Evolutionary conservation across 2,113 vertebrate species (phyloP).

Genomic region (Ciconia maguari): DNA sequence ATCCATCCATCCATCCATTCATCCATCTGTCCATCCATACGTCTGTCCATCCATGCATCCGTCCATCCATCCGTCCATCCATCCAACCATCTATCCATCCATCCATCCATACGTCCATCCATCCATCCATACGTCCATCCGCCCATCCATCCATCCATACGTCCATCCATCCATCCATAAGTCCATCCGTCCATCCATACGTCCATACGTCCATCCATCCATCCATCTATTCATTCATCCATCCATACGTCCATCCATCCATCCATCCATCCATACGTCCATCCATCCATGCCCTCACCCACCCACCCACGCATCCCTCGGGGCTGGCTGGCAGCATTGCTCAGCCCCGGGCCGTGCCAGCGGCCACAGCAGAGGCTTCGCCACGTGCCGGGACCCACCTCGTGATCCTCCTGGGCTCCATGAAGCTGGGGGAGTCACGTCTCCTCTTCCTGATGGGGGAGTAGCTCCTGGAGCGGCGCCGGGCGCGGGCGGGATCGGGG

Average conservation of each 20-base stretch:
- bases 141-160: accelerated
- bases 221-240: accelerated
- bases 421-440: constrained; percentile 96
- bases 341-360: accelerated
- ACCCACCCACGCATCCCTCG: accelerated
- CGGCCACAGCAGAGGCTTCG: neutral
- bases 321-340: neutral
- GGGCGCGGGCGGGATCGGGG: constrained; percentile 79
- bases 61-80: no score
- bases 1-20: accelerated
- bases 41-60: accelerated
- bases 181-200: no score
- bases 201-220: accelerated
- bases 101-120: accelerated
- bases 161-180: accelerated
- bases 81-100: accelerated
- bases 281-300: no score
- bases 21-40: accelerated
- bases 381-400: constrained; percentile 69
- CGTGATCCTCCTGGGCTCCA: constrained; percentile 97
- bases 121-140: accelerated
- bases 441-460: constrained; percentile 96
- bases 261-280: accelerated
- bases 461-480: constrained; percentile 94
- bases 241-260: accelerated